Base-by-base conservation (phyloP, 2,888 invertebrate genomes). In the Hartigia nigra region DNA sequence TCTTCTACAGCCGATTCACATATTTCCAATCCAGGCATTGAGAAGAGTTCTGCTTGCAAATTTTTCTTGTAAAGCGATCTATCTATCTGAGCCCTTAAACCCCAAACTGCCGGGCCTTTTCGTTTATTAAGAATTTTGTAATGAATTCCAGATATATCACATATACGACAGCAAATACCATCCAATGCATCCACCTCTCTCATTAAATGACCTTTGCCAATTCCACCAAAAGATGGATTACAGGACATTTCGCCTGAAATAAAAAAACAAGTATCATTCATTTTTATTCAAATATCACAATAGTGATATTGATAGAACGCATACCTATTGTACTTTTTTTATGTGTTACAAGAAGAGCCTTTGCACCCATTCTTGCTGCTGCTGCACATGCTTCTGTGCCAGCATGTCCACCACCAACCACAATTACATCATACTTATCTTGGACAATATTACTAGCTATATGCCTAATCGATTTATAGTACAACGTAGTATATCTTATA, bases 141-240 rank as follows among this genome's bases (percentile, higher is more conserved):
- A 85, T 96, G 95, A 35, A 96, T 93, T 11, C 97, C 97, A 9
- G 97, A 96, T 74, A 93, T 87, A 92, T 97, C 97, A 92, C 97
- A 97, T 78, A 97, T 95, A 83, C 95, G 93, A 12, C 94, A 94
- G 92, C 97, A 97, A 11, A 98, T 90, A 3, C 98, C 98, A 92
- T 97, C 98, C 70, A 98, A 92, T 3, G 98, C 97, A 92, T 98
- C 98, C 12, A 98, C 92, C 93, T 98, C 98, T 84, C 95, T 93
- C 94, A 97, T 95, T 76, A 97, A 92, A 90, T 98, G 97, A 0
- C 97, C 97, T 92, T 98, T 98, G 0, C 97, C 98, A 84, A 98
- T 96, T 12, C 98, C 98, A 36, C 98, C 98, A 92, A 98, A 98
- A 0, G 97, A 96, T 32, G 98, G 98, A 92, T 98, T 98, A 88